These are phyloP conservation scores for Toxotes chatareus DNA, from an alignment of 2,113 vertebrate genomes.

Conservation along the genomic window DNA sequence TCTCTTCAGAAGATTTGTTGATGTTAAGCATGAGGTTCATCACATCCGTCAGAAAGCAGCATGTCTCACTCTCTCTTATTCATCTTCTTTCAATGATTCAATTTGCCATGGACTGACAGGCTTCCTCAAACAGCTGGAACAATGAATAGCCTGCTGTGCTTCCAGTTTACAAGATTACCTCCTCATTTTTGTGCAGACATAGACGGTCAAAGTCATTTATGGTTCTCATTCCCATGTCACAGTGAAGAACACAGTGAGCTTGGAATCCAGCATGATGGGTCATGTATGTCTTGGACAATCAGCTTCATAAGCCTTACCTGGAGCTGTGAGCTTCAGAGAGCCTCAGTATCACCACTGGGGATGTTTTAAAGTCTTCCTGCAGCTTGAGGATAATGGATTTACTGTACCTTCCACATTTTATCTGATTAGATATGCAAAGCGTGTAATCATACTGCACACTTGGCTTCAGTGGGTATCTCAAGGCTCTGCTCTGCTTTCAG, in stretches of 20 bases:
- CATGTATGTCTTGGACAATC: slow-evolving; percentile 40
- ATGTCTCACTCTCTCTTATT: slow-evolving; percentile 37
- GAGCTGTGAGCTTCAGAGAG: slow-evolving; percentile 40
- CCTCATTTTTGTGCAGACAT: slow-evolving; percentile 13
- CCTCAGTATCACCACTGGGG: slow-evolving; percentile 13
- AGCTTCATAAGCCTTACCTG: slow-evolving; percentile 32
- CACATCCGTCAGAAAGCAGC: slow-evolving; percentile 30
- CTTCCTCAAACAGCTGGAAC: not conserved
- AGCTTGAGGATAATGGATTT: slow-evolving; percentile 35
- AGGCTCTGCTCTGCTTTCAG: slow-evolving; percentile 14
- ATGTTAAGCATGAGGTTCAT: slow-evolving; percentile 13
- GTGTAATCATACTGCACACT: slow-evolving; percentile 40
- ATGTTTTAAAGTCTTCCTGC: slow-evolving; percentile 32
- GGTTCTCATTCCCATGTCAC: slow-evolving; percentile 13
- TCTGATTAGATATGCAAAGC: slow-evolving; percentile 65
- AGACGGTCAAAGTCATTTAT: not conserved
- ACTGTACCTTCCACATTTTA: slow-evolving; percentile 40
- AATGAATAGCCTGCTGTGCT: slow-evolving; percentile 29
- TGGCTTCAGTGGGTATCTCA: slow-evolving; percentile 31
- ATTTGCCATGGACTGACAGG: slow-evolving; percentile 46
- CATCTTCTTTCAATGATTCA: slow-evolving; percentile 48
- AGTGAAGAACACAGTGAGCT: not conserved
- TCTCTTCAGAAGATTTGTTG: slow-evolving; percentile 6
- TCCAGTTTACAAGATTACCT: slow-evolving; percentile 30
- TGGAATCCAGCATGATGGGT: slow-evolving; percentile 26